Conservation (phyloP, 2,113 vertebrate genomes). For the Cebidichthys violaceus region DNA sequence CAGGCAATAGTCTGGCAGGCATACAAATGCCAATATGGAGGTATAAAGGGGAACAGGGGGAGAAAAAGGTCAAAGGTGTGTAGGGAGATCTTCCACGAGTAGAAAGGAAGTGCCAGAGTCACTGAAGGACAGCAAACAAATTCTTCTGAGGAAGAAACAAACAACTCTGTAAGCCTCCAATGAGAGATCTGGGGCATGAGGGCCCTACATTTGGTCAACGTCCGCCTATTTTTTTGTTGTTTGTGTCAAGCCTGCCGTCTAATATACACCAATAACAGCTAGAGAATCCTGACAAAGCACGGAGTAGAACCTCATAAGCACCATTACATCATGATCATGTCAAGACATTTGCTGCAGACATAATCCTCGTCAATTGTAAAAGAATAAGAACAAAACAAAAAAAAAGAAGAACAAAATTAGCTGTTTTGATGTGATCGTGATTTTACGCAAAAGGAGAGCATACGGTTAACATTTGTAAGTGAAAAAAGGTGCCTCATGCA, state of each 20-base stretch:
- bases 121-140: constrained; percentile 35
- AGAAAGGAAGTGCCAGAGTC: constrained; percentile 32
- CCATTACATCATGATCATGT: constrained; percentile 9
- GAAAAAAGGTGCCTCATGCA: constrained; percentile 19
- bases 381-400: not conserved
- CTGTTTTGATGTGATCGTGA: not conserved
- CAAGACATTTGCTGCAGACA: not conserved
- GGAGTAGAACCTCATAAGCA: not conserved
- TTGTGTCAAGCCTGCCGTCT: constrained; percentile 22
- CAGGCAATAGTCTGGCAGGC: constrained; percentile 11
- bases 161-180: constrained; percentile 55
- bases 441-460: not conserved
- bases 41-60: not conserved
- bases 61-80: constrained; percentile 35
- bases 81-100: constrained; percentile 24
- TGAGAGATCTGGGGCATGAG: constrained; percentile 45
- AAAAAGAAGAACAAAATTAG: not conserved
- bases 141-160: constrained; percentile 22
- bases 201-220: constrained; percentile 38
- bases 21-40: constrained; percentile 43
- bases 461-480: not conserved
- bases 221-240: constrained; percentile 56
- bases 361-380: not conserved
- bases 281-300: constrained; percentile 16
- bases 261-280: constrained; percentile 27